Conservation (phyloP, 2,113 vertebrate genomes). For the Mesembrinibis cayennensis region DNA sequence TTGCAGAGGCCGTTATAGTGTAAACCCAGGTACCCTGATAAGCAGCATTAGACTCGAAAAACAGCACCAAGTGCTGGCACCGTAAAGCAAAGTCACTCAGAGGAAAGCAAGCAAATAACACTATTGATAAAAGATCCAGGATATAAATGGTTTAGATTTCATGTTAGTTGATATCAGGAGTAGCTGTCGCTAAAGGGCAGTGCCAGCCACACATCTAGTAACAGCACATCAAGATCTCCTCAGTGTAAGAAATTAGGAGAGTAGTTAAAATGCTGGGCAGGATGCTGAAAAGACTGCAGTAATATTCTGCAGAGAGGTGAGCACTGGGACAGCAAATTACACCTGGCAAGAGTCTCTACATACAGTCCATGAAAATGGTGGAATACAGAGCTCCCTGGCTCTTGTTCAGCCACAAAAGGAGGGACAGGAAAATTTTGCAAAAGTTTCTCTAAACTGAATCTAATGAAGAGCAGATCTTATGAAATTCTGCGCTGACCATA, state of each 20-base stretch:
- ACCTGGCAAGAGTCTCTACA: background rate
- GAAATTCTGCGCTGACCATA: background rate
- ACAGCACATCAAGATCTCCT: background rate
- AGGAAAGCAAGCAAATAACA: background rate
- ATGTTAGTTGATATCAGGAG: background rate
- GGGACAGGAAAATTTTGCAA: fast-evolving
- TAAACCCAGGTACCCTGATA: background rate
- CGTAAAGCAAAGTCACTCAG: background rate
- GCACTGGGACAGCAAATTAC: background rate
- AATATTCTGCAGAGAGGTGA: background rate
- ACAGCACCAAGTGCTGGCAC: background rate
- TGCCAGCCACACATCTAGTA: background rate
- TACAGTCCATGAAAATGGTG: background rate
- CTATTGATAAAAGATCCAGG: background rate
- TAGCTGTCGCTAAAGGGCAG: background rate
- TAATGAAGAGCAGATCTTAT: background rate
- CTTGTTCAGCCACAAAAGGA: background rate
- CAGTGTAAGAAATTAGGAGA: background rate
- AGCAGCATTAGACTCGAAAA: background rate
- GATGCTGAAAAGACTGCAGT: background rate
- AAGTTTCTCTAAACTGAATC: background rate
- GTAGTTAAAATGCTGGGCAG: background rate
- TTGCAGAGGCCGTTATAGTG: background rate
- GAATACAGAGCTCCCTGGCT: background rate
- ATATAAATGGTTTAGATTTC: background rate